Conservation (phyloP, 2,888 invertebrate genomes). For the Steinernema hermaphroditum region DNA sequence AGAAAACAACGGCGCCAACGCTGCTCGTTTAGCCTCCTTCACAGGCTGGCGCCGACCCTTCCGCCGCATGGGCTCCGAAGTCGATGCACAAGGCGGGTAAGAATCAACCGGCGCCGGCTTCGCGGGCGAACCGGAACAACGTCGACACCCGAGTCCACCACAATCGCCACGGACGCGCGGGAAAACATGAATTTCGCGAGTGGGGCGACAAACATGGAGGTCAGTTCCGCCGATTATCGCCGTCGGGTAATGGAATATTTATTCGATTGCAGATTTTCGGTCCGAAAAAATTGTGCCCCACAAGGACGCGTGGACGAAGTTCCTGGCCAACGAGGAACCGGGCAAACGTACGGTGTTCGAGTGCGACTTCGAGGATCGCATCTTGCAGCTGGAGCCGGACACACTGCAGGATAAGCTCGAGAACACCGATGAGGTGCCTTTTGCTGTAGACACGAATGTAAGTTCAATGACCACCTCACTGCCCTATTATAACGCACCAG, state of each 20-base stretch:
- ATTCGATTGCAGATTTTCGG: constrained; percentile 51
- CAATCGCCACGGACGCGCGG: constrained; percentile 59
- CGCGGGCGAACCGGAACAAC: constrained; percentile 56
- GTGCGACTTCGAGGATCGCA: constrained; percentile 57
- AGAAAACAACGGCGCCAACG: constrained; percentile 4
- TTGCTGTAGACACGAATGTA: constrained; percentile 4
- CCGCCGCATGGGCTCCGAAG: constrained; percentile 65
- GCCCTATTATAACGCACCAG: too few species aligned
- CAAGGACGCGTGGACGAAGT: constrained; percentile 64
- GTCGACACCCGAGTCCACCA: constrained; percentile 41
- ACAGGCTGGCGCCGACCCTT: constrained; percentile 63
- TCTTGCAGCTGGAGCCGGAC: constrained; percentile 43
- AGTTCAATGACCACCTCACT: too few species aligned
- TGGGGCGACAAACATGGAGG: constrained; percentile 66
- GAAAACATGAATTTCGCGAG: constrained; percentile 59
- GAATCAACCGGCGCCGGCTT: constrained; percentile 62
- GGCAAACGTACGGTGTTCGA: constrained; percentile 54
- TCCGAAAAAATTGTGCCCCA: constrained; percentile 64
- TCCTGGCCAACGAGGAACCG: constrained; percentile 57
- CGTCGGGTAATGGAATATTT: background rate
- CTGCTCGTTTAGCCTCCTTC: constrained; percentile 54
- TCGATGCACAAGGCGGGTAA: constrained; percentile 46
- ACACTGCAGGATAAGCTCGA: constrained; percentile 13
- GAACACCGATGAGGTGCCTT: constrained; percentile 21
- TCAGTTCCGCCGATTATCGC: constrained; percentile 30